Conservation (phyloP, 2,888 invertebrate species). For the Zele albiditarsus region DNA sequence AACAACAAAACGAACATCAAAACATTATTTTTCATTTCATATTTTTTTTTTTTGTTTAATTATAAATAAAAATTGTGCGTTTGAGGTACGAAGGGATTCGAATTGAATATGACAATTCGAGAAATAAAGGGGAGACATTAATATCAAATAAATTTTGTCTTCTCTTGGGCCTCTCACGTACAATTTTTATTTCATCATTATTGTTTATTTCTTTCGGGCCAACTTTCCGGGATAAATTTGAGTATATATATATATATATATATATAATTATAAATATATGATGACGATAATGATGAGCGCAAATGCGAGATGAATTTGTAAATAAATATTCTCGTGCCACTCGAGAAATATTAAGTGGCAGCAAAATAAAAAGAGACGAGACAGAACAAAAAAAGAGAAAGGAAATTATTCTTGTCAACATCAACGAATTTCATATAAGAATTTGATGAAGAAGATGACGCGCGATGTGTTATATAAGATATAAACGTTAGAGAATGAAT, state of each 20-base stretch:
- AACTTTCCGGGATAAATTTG: not conserved
- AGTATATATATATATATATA: not conserved
- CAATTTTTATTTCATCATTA: conserved; percentile 12
- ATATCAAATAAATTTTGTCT: conserved; percentile 12
- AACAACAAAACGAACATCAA: conserved; percentile 2
- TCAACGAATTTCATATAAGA: conserved; percentile 49
- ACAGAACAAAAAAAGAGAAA: conserved; percentile 16
- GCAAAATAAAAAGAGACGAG: not conserved
- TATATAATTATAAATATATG: conserved; percentile 29
- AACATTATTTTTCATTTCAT: not conserved
- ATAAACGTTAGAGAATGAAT: conserved; percentile 55
- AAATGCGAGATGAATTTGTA: conserved; percentile 17
- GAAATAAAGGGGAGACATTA: conserved; percentile 6
- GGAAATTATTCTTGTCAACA: conserved; percentile 43
- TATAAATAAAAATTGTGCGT: not conserved
- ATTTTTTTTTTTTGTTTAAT: not conserved
- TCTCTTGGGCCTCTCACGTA: conserved; percentile 8
- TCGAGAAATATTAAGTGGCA: conserved; percentile 5
- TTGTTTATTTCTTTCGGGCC: not conserved
- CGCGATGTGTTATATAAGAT: conserved; percentile 49
- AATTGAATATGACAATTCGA: conserved; percentile 21
- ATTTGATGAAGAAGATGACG: conserved; percentile 42
- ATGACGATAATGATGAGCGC: conserved; percentile 16
- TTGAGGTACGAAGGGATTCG: conserved; percentile 39
- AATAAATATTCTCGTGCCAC: conserved; percentile 21